Percentiles rank a stretch among this genome's conserved stretches.
These are phyloP conservation scores for Actinia tenebrosa DNA, from an alignment of 64 coral and sea anemone genomes.

Conservation along the genomic window DNA sequence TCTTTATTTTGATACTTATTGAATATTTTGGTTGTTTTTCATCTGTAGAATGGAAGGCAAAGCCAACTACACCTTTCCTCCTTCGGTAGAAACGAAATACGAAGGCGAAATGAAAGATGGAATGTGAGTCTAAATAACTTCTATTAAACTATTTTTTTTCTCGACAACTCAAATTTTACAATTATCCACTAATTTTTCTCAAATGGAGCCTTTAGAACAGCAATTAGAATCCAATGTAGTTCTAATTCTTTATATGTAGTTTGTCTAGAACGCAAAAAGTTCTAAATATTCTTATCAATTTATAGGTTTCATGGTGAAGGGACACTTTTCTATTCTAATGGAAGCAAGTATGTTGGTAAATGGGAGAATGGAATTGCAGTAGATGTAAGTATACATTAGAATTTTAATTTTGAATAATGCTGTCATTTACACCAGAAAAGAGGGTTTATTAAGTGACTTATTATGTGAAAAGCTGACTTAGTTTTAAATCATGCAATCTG, in stretches of 20 bases:
- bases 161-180: neutral
- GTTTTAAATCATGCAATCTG: too few relatives aligned
- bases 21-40: neutral
- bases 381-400: neutral
- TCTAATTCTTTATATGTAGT: neutral
- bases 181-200: neutral
- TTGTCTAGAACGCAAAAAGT: neutral
- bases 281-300: neutral
- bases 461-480: too few relatives aligned
- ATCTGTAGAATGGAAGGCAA: slow-evolving; percentile 91
- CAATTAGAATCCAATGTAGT: neutral
- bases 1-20: neutral
- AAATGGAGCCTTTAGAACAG: neutral
- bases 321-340: slow-evolving; percentile 84
- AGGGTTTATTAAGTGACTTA: too few relatives aligned
- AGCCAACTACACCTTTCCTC: slow-evolving; percentile 71
- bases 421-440: neutral
- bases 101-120: slow-evolving; percentile 97
- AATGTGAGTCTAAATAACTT: slow-evolving; percentile 62
- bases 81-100: slow-evolving; percentile 79
- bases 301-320: slow-evolving; percentile 95
- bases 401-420: neutral
- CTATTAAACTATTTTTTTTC: neutral
- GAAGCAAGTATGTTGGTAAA: slow-evolving; percentile 91
- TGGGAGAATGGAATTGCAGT: slow-evolving; percentile 83